Base-by-base conservation (phyloP, 2,797 vertebrate species). In the Euphonia xanthogaster region DNA sequence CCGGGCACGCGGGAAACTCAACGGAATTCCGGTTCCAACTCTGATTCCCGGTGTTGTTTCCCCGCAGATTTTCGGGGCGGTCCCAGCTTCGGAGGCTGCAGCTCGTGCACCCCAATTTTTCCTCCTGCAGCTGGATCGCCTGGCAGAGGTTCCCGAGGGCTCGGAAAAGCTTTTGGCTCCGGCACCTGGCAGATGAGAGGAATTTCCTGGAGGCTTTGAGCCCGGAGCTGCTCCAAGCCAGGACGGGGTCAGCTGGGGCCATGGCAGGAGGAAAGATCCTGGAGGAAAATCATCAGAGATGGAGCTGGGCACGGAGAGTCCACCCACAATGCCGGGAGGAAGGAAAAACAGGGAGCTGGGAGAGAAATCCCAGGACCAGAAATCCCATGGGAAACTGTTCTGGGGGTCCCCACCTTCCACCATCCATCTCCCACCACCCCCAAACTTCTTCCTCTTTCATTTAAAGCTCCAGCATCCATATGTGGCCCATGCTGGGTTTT, bases 121-220 rank as follows among this genome's bases (percentile, higher is more conserved):
- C 44, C 33, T 51, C 78, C 78, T 19, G 57, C 37, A 23, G 37
- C 44, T 16, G 44, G n/a, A 63, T 11, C 50, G 39, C 44, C 63
- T 44, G 63, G 50, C 14, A 24, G 71, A 82, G 65, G 14, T 65
- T 83, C n/a, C 44, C 1, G 0, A 10, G 40, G 23, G 14, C 35
- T 75, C 0, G 6, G 40, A 17, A 1, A 9, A 7, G 24, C 7
- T 63, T 71, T 77, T 89, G 58, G 65, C 78, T 70, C 57, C 3
- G 14, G 50, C 63, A 76, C n/a, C 37, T 57, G 86, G 79, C 79
- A 57, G 45, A 40, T 31, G 51, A 65, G 39, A 83, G 72, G 79
- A 77, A 83, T 77, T 90, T 77, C 87, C 79, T 83, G 87, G 18
- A 65, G 51, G 58, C 30, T 83, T 35, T 35, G 51, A 83, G 87